phyloP scores from a whole-genome alignment of 1,140 invertebrate species.

The Scaptomyza graminum region DNA sequence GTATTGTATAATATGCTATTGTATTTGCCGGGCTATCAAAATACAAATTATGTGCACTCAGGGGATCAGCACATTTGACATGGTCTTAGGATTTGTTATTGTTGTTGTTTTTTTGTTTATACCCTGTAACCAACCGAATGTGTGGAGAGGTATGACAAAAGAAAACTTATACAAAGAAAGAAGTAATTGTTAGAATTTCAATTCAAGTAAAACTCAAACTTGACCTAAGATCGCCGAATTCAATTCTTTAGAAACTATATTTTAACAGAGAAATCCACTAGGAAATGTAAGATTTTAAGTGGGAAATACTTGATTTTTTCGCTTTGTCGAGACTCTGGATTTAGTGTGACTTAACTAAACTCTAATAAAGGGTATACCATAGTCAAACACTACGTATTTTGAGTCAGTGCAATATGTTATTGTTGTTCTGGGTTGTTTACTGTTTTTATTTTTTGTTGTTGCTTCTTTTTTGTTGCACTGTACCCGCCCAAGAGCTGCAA shows the following conservation, averaged over 20 bases:
- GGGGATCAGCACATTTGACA: slow-evolving; percentile 58
- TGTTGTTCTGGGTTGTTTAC: slow-evolving; percentile 20
- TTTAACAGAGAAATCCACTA: no score
- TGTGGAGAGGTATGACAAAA: neutral
- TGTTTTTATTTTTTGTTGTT: slow-evolving; percentile 28
- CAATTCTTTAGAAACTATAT: no score
- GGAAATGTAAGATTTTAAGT: no score
- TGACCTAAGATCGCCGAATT: no score
- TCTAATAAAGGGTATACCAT: neutral
- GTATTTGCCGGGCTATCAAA: slow-evolving; percentile 78
- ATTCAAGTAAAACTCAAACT: no score
- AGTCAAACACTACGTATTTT: neutral
- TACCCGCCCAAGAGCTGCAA: slow-evolving; percentile 58
- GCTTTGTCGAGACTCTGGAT: no score
- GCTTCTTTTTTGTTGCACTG: slow-evolving; percentile 50
- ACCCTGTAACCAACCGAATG: neutral
- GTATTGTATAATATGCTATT: slow-evolving; percentile 64
- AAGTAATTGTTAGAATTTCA: neutral
- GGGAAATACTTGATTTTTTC: no score
- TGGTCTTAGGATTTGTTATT: slow-evolving; percentile 46
- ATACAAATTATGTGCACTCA: slow-evolving; percentile 69
- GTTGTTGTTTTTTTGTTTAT: slow-evolving; percentile 15
- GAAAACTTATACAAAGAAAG: no score
- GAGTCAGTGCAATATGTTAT: neutral
- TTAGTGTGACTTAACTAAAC: no score